phyloP scores from a whole-genome alignment of 2,888 invertebrate species.

The Cephus pygmeus region DNA sequence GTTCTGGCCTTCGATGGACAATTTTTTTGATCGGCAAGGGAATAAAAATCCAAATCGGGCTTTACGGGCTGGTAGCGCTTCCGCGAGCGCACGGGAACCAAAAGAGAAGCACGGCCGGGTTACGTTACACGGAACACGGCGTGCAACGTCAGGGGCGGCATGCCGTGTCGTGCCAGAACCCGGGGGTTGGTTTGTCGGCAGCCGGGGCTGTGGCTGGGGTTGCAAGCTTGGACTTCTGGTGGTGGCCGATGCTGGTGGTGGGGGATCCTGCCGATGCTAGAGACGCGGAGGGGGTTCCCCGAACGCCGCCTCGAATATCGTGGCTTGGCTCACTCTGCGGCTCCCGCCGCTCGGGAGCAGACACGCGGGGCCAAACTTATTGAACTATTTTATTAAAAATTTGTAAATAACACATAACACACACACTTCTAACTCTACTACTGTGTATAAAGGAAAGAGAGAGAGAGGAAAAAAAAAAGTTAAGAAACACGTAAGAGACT shows the following conservation, averaged over 20 bases:
- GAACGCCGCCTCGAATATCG: conserved; percentile 52
- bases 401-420: conserved; percentile 59
- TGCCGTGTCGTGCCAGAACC: conserved; percentile 16
- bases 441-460: conserved; percentile 4
- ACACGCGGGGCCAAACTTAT: conserved; percentile 65
- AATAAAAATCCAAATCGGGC: background rate
- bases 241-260: conserved; percentile 10
- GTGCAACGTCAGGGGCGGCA: background rate
- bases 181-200: conserved; percentile 25
- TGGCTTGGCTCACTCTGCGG: conserved; percentile 65
- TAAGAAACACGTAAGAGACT: background rate
- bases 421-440: conserved; percentile 21
- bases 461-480: background rate
- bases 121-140: background rate
- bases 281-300: conserved; percentile 27
- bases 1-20: background rate
- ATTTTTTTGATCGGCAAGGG: background rate
- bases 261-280: conserved; percentile 2
- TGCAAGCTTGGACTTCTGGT: conserved; percentile 24
- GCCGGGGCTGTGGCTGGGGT: conserved; percentile 51
- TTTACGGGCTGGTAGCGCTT: background rate
- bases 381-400: conserved; percentile 61
- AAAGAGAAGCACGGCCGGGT: background rate
- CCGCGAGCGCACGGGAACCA: background rate
- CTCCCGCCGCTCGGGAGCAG: conserved; percentile 67